These are phyloP conservation scores for Gadus macrocephalus DNA, from an alignment of 2,113 vertebrate genomes.

Conservation along the genomic window DNA sequence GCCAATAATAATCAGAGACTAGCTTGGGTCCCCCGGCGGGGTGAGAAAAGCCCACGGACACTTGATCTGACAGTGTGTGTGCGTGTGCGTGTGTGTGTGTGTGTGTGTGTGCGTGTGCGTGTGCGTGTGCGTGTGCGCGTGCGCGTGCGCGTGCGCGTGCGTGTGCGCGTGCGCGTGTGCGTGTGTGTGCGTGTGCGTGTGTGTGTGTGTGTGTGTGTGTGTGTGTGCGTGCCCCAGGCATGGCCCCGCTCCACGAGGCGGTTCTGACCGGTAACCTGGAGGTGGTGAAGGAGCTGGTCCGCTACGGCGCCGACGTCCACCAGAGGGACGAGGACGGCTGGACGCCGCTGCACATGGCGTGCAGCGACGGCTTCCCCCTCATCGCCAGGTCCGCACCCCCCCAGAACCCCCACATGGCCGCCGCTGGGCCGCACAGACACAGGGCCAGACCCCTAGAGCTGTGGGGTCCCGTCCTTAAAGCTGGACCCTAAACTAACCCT, in stretches of 20 bases:
- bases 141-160: no score
- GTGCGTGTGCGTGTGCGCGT: no score
- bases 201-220: not conserved
- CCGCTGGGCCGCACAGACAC: no score
- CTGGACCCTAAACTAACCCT: no score
- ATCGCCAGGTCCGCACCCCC: constrained; percentile 80
- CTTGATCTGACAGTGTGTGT: not conserved
- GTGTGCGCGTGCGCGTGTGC: no score
- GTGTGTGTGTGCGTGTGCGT: no score
- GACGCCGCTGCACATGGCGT: constrained; percentile 94
- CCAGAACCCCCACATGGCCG: no score
- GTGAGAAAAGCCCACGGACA: not conserved
- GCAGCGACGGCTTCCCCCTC: constrained; percentile 84
- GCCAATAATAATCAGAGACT: not conserved
- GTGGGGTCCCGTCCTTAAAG: no score
- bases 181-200: no score
- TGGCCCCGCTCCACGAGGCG: constrained; percentile 91
- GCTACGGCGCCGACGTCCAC: constrained; percentile 86
- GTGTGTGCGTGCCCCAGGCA: constrained; percentile 62
- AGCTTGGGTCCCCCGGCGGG: not conserved
- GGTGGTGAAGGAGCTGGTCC: constrained; percentile 91
- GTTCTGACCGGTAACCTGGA: constrained; percentile 91
- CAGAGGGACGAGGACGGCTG: constrained; percentile 88
- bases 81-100: no score
- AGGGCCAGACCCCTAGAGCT: no score